Evolutionary conservation across 2,888 invertebrate genomes (phyloP), one percentile per base, ranked within the genome.

Genomic region (Saturnia japonica): DNA sequence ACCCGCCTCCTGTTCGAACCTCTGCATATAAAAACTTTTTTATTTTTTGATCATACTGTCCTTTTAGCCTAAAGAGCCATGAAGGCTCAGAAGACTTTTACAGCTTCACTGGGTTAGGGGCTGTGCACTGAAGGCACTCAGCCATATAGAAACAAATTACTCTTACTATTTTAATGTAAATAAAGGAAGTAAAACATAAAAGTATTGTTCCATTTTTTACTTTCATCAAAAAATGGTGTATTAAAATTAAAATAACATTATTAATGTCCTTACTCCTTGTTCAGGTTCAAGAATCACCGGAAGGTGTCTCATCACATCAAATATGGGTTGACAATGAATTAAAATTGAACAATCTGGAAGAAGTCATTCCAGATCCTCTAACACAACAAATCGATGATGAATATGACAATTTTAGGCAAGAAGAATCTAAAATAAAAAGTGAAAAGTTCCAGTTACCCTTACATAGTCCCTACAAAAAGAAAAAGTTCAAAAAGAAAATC

Each of bases 291-390:
- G 57, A 25, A 25, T 25, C 11, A 57, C 12, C 12, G 1, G 25
- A 57, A 57, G 25, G 1, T 12, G 57, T 22, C 25, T 11, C 22
- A 25, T 57, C 25, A 25, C 57, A 57, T 57, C 57, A 57, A 57
- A 57, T 57, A 57, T 57, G 57, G 57, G 57, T 57, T 57, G 57
- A 57, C 57, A 57, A 25, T 19, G 25, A 57, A 57, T 14, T 57
- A 11, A 7, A 25, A 14, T 25, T 25, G 22, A 57, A 57, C 14
- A 19, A 57, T 28, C 25, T 25, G 4, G 57, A 57, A 57, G 57
- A 57, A 25, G 57, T 57, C 12, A 57, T 11, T 57, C 57, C 57
- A 28, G 57, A 57, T 57, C 40, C 42, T 1, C n/a, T 66, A 66
- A 40, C 43, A 66, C 22, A 19, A 40, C 42, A 43, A 19, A 43